phyloP scores from a whole-genome alignment of 1,140 invertebrate species.

The Eupristina koningsbergeri region DNA sequence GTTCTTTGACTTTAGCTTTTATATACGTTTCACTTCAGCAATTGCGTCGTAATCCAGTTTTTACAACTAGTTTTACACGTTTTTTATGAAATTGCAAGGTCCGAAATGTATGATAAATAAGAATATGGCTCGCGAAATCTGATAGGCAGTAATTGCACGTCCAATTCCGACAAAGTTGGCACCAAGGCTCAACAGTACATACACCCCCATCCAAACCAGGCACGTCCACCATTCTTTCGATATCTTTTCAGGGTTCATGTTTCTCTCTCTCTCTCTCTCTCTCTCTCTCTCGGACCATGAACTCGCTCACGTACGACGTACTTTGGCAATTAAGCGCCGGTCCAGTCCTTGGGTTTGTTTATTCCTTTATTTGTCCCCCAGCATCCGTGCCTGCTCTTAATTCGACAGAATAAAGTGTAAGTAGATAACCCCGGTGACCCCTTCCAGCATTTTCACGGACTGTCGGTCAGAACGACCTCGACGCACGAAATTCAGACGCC shows the following conservation, averaged over 20 bases:
- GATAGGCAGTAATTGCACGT: no score
- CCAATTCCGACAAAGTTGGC: neutral
- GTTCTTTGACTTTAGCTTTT: no score
- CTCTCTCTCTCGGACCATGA: neutral
- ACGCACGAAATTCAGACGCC: neutral
- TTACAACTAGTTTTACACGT: no score
- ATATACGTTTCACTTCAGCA: no score
- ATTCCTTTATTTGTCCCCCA: conserved; percentile 33
- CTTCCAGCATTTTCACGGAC: conserved; percentile 36
- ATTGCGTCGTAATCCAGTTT: no score
- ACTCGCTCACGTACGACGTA: conserved; percentile 35
- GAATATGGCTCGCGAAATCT: no score
- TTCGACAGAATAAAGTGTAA: conserved; percentile 37
- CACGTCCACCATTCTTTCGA: conserved; percentile 26
- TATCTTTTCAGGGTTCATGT: conserved; percentile 11
- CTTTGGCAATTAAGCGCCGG: conserved; percentile 41
- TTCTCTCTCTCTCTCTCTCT: neutral
- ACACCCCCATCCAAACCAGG: neutral
- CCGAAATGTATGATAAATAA: no score
- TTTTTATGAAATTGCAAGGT: no score
- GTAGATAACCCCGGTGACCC: conserved; percentile 20
- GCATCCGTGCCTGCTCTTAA: conserved; percentile 23
- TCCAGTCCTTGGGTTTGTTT: conserved; percentile 15
- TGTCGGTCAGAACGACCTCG: conserved; percentile 41
- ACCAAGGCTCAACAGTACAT: no score